Base-by-base conservation (phyloP, 2,113 vertebrate species). In the Vicugna pacos region DNA sequence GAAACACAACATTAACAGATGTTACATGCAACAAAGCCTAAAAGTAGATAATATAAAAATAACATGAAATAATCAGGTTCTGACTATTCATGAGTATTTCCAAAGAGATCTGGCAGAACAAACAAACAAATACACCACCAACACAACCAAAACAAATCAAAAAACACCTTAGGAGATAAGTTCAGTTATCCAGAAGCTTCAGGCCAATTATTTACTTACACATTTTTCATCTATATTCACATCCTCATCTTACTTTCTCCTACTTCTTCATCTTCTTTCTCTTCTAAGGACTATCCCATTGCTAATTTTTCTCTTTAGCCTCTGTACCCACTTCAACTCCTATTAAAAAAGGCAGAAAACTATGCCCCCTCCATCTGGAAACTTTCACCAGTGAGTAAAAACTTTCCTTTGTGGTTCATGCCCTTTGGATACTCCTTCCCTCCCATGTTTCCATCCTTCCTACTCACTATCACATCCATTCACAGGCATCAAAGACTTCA, bases 151-250 rank as follows among this genome's bases (percentile, higher is more conserved):
- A 42, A 42, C 38, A 42, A 42, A 42, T 42, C 38, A 38, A 24
- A 11, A 80, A 50, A 73, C 35, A 89, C 83, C 26, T 70, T 64
- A 56, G 11, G 58, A 86, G 58, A 81, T 82, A 93, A 87, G 8
- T 72, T 52, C 6, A 85, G 35, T 58, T 67, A 87, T 81, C 87
- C n/a, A 95, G 30, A 88, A 83, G 46, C 26, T 77, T 80, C 17
- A 60, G 11, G 50, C 5, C 42, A 80, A 50, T 75, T 83, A 91
- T 56, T 50, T 64, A 87, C 54, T 93, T 75, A 16, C 0, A 46
- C 30, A 20, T 50, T 50, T 88, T 93, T 94, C 69, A 93, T n/a
- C 62, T 52, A 46, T 69, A 69, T 67, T 91, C 58, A 92, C 22
- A 79, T 52, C 26, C 62, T 91, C 35, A 35, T 15, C 48, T 88